These are phyloP conservation scores for Malthinus flaveolus DNA, from an alignment of 2,888 invertebrate genomes.

Conservation along the genomic window DNA sequence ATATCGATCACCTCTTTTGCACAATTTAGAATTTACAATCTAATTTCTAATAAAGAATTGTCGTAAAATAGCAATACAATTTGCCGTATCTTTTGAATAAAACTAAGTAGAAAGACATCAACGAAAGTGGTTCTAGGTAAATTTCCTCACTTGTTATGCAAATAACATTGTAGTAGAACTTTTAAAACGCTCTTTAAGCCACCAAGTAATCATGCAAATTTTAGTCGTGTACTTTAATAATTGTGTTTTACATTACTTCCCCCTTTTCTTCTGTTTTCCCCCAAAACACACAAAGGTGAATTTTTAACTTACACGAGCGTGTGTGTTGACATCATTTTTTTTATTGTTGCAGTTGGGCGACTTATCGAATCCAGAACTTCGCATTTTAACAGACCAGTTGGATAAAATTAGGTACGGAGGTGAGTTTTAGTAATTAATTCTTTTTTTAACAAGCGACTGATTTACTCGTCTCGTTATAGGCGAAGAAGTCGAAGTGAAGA, in stretches of 20 bases:
- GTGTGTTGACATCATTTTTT: constrained; percentile 12
- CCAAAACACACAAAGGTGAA: constrained; percentile 10
- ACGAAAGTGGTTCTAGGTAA: constrained; percentile 45
- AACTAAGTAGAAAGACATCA: constrained; percentile 49
- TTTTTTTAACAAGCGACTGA: not conserved
- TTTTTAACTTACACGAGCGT: constrained; percentile 26
- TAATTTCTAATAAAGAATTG: constrained; percentile 42
- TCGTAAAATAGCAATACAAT: constrained; percentile 48
- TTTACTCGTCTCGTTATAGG: constrained; percentile 57
- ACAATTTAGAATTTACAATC: constrained; percentile 26
- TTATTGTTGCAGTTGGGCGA: constrained; percentile 80
- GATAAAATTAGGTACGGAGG: constrained; percentile 92
- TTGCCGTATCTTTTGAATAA: constrained; percentile 45
- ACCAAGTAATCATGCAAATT: constrained; percentile 48
- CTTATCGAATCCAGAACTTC: constrained; percentile 86
- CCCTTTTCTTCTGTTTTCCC: not conserved
- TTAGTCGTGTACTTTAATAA: constrained; percentile 37
- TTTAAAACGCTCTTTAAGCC: constrained; percentile 54
- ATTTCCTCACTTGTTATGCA: constrained; percentile 51
- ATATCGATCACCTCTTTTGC: too few relatives aligned
- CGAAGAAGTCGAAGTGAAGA: constrained; percentile 81
- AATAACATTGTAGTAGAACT: constrained; percentile 54
- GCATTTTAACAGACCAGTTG: constrained; percentile 89
- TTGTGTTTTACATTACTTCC: constrained; percentile 33
- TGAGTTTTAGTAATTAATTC: constrained; percentile 57